Base-by-base conservation (phyloP, 1,140 invertebrate species). In the Anoplophora glabripennis region DNA sequence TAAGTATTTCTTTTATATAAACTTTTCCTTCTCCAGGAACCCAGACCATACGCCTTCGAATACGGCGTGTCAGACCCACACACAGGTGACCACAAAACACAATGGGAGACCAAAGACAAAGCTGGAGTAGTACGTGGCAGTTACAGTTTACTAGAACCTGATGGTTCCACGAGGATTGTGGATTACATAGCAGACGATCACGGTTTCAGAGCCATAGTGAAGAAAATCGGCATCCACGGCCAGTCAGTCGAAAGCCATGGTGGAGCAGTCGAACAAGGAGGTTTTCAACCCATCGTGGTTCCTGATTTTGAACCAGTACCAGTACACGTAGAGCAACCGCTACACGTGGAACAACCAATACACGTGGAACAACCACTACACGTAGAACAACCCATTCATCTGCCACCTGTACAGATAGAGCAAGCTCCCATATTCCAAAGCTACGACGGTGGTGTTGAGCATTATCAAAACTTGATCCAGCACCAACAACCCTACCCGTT, bases 31-130 rank as follows among this genome's bases (percentile, higher is more conserved):
- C 9, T 64, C 9, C 42, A 73, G 70, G 52, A 68, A 67, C 68
- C 65, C 12, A 58, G 59, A 53, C 54, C 72, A 55, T 81, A 81
- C 66, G 69, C 73, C 44, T 81, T 75, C 59, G 72, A 75, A 37
- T 81, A 81, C 65, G 77, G 72, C 34, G 77, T 81, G 5, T 74
- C 77, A 21, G 78, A 80, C 57, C 71, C 75, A 12, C 69, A 78
- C 53, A 81, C 79, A 2, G 79, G 79, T 3, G 80, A 81, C 59
- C 72, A 77, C 51, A 81, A 81, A 58, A 72, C 66, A 34, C 79
- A 81, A 55, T 76, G 75, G 69, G 79, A 81, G 64, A 68, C 69
- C 35, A 73, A 77, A 42, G 76, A 80, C 47, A 78, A 78, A 15
- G 77, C 79, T 54, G 74, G 79, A 35, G 66, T 71, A 0, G 79